phyloP scores from a whole-genome alignment of 2,797 vertebrate genomes.

The Onychomys arenicola region DNA sequence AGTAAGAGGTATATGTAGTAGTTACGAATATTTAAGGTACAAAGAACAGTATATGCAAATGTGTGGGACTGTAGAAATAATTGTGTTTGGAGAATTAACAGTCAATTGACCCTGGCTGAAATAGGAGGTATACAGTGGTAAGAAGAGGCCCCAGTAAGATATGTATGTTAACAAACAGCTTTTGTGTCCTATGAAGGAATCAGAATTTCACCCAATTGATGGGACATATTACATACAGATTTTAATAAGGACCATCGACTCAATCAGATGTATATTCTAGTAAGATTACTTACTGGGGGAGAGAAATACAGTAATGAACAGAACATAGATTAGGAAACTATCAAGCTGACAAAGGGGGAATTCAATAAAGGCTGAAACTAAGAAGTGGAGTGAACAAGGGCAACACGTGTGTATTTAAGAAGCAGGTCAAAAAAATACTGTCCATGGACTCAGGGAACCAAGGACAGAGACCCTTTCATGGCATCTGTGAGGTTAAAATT shows the following conservation, averaged over 20 bases:
- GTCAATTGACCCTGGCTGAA: not conserved
- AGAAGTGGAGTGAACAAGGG: not conserved
- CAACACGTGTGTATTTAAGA: not conserved
- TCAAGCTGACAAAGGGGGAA: not conserved
- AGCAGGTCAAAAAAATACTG: not conserved
- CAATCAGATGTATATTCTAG: conserved; percentile 32
- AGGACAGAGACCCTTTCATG: not conserved
- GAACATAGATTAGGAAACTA: not conserved
- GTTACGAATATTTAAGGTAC: not conserved
- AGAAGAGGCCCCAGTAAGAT: not conserved
- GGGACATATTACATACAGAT: not conserved
- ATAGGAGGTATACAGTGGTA: not conserved
- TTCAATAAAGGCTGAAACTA: not conserved
- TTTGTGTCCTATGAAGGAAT: conserved; percentile 23
- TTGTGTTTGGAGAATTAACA: not conserved
- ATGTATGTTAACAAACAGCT: not conserved
- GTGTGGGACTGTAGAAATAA: not conserved
- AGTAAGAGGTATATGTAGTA: not conserved
- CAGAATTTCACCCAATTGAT: conserved; percentile 20
- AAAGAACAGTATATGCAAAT: not conserved
- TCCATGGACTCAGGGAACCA: not conserved
- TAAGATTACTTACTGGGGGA: conserved; percentile 1
- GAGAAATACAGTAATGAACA: not conserved
- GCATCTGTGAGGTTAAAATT: not conserved
- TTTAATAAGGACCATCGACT: not conserved